Evolutionary conservation across 2,113 vertebrate species (phyloP), one percentile per base, ranked within the genome.

Genomic region (Syngnathus scovelli): DNA sequence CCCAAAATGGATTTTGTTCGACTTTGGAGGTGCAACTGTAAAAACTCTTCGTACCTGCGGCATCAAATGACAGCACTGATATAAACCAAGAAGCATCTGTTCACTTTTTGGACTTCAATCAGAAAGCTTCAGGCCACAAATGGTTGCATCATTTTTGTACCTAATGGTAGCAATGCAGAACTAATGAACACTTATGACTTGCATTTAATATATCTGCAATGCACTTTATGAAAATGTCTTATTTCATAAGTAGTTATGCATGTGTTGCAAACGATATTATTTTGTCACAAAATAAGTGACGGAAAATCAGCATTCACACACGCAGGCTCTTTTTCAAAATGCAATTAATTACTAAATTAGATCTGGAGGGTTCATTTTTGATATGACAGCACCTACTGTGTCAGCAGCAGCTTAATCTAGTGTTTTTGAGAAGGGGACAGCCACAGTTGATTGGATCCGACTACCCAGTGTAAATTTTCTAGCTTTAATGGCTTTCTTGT

Each of bases 291-390:
- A 78, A 77, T 60, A 43, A 75, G 67, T 68, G 56, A 58, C 62
- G 64, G 70, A 66, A 62, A 68, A 33, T 11, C 39, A 69, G 72
- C 71, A 60, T 70, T 68, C 46, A 56, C 76, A 70, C 27, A 6
- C 76, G 72, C 27, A 6, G 58, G 64, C 73, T 79, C 74, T 68
- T 78, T 80, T 76, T 68, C 72, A 76, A 68, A 72, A 61, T 74
- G 72, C 72, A 84, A 76, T 79, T 79, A 79, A 62, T 43, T 44
- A 62, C 78, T 70, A 75, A 72, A 85, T 78, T 78, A 77, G 77
- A 84, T 67, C 74, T 72, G 72, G 60, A 70, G 72, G 62, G 48
- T 67, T 82, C 67, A 55, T 63, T 77, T 81, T 79, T 83, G 44
- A 68, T 59, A 68, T 66, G 70, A 75, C 64, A 69, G 70, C 67